Evolutionary conservation across 35 echinoderm and acorn worm genomes (phyloP), one percentile per base, ranked within the genome.

Genomic region (Nesometra sesokonis): DNA sequence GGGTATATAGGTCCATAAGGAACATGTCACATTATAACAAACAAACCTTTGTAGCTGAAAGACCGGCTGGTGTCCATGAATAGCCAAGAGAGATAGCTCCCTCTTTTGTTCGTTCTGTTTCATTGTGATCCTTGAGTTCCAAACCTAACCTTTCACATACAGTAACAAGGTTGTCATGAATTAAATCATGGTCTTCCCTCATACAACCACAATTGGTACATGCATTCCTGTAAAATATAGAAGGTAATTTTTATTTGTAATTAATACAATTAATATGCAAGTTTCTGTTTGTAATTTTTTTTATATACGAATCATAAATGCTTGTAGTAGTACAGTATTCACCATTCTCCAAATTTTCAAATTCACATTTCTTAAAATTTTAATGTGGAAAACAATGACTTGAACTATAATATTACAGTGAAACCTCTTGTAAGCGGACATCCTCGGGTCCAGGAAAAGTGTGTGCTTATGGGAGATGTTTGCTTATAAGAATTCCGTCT

Each of bases 111-210:
- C 87, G 78, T 32, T 94, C 84, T 29, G 91, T 81, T 37, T 94
- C 87, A 37, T 84, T 87, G 34, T 89, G 82, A 46, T 86, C 90
- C n/a, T 89, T 88, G 29, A 47, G 43, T n/a, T 86, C 89, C 3
- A 97, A 31, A 38, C 89, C 89, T 37, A 97, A 84, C 27, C 92
- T 81, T 85, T 97, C 95, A 85, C 84, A 89, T 17, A 97, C 92
- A 9, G 92, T 97, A 3, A 97, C 95, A 29, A 93, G 81, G 82
- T 97, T 97, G 78, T 97, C 95, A 83, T 97, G 95, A 84, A 97
- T 97, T 76, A 97, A 82, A 78, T 97, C 95, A 79, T 97, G 95
- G 27, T 97, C 95, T 34, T 93, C 92, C 35, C 95, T 77, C 40
- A 81, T 38, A 84, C 95, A 97, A 32, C 90, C 86, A 80, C 95